Evolutionary conservation across 2,888 invertebrate genomes (phyloP).

Genomic region (Flexamia atlantica): DNA sequence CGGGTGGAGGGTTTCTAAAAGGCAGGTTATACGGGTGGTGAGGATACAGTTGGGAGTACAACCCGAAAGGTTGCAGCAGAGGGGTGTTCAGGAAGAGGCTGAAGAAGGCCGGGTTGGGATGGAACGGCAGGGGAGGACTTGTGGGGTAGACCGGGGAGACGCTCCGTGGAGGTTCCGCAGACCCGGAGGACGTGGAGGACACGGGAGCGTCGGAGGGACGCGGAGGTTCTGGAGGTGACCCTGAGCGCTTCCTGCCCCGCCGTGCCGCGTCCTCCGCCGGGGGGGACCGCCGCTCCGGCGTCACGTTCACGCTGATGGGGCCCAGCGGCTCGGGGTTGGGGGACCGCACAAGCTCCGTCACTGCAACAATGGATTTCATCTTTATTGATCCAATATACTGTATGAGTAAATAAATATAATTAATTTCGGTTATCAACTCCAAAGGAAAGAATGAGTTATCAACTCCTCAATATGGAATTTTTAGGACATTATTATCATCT

Average conservation of each 20-base stretch:
- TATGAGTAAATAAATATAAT: no score
- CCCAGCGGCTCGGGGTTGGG: slow-evolving; percentile 70
- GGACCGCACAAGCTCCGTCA: slow-evolving; percentile 66
- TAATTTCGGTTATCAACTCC: no score
- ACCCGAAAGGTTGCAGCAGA: slow-evolving; percentile 86
- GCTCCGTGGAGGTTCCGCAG: slow-evolving; percentile 55
- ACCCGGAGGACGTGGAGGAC: slow-evolving; percentile 76
- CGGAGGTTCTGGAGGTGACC: slow-evolving; percentile 72
- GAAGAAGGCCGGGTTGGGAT: slow-evolving; percentile 71
- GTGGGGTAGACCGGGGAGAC: slow-evolving; percentile 56
- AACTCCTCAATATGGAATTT: no score
- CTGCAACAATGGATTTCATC: slow-evolving; percentile 61
- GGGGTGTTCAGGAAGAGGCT: slow-evolving; percentile 85
- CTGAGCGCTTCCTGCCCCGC: slow-evolving; percentile 17
- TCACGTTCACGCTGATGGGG: slow-evolving; percentile 70
- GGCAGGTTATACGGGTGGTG: slow-evolving; percentile 72
- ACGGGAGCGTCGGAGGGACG: slow-evolving; percentile 73
- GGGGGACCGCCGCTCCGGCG: slow-evolving; percentile 67
- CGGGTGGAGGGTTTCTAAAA: slow-evolving; percentile 63
- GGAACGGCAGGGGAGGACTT: slow-evolving; percentile 68
- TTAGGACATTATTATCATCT: no score
- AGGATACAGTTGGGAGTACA: slow-evolving; percentile 87
- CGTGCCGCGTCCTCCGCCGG: slow-evolving; percentile 57
- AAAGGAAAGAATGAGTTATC: no score
- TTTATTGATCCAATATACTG: no score